Evolutionary conservation across 2,797 vertebrate species (phyloP).

Genomic region (Tolypeutes matacus): DNA sequence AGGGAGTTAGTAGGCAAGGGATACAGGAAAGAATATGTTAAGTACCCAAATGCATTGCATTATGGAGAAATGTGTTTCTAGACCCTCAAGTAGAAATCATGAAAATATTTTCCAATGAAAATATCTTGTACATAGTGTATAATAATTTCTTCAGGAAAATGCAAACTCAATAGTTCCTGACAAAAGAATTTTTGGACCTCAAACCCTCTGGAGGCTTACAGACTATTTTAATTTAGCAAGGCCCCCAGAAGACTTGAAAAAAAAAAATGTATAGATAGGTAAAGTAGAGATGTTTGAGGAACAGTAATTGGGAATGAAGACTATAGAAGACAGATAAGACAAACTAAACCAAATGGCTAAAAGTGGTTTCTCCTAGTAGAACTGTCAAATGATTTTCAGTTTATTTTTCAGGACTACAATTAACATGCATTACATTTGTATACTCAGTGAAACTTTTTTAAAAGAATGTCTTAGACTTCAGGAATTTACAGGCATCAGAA

Average conservation of each 20-base stretch:
- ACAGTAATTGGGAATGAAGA: neutral
- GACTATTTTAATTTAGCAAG: constrained; percentile 37
- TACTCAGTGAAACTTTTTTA: constrained; percentile 44
- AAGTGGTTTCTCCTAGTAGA: neutral
- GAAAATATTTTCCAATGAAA: constrained; percentile 34
- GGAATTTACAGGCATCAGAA: constrained; percentile 2
- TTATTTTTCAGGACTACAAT: constrained; percentile 34
- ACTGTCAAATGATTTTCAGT: constrained; percentile 20
- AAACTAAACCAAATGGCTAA: constrained; percentile 53
- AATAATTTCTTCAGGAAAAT: constrained; percentile 65
- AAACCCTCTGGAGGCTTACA: neutral
- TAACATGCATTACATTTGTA: constrained; percentile 12
- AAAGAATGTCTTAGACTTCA: constrained; percentile 1
- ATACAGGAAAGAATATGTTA: neutral
- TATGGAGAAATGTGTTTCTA: neutral
- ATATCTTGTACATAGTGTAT: neutral
- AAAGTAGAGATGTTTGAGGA: neutral
- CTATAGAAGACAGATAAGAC: constrained; percentile 17
- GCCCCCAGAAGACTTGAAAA: neutral
- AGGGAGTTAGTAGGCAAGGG: neutral
- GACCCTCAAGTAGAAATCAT: neutral
- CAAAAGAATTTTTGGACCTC: constrained; percentile 43
- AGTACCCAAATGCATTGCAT: neutral
- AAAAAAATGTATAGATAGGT: neutral
- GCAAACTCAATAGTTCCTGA: neutral